Percentiles rank a stretch among this genome's conserved stretches.
Conservation (phyloP, 1,140 invertebrate species). For the Chionoecetes opilio region DNA sequence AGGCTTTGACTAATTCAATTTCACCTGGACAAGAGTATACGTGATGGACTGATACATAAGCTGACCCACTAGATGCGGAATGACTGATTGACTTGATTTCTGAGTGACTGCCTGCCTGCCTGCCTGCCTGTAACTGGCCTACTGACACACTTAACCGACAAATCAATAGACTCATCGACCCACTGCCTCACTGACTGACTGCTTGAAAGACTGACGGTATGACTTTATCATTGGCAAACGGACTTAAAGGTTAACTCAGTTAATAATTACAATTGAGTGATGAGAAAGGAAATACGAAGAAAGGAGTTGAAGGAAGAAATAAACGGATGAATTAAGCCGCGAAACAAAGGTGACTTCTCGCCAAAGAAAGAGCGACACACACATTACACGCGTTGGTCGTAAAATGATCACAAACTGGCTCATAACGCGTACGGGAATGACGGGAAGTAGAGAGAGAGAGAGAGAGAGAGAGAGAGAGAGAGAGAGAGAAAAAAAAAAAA, state of each 20-base stretch:
- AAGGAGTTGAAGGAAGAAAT: no score
- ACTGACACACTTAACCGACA: no score
- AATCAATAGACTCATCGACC: no score
- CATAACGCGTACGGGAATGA: background rate
- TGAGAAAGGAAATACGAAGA: no score
- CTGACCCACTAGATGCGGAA: background rate
- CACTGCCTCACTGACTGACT: background rate
- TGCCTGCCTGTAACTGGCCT: background rate
- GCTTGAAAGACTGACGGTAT: background rate
- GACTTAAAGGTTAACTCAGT: no score
- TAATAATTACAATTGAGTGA: background rate
- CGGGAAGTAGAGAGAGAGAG: no score
- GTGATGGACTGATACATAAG: no score
- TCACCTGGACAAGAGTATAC: background rate
- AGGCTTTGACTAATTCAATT: background rate
- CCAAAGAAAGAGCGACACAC: no score
- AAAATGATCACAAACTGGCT: background rate
- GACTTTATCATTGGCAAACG: background rate
- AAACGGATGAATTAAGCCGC: no score
- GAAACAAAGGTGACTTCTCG: no score
- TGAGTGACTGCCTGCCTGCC: background rate
- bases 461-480: slow-evolving; percentile 2
- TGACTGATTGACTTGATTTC: background rate
- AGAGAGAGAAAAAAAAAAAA: background rate
- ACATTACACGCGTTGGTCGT: background rate